phyloP scores from a whole-genome alignment of 2,113 vertebrate genomes.

The Rafetus swinhoei region DNA sequence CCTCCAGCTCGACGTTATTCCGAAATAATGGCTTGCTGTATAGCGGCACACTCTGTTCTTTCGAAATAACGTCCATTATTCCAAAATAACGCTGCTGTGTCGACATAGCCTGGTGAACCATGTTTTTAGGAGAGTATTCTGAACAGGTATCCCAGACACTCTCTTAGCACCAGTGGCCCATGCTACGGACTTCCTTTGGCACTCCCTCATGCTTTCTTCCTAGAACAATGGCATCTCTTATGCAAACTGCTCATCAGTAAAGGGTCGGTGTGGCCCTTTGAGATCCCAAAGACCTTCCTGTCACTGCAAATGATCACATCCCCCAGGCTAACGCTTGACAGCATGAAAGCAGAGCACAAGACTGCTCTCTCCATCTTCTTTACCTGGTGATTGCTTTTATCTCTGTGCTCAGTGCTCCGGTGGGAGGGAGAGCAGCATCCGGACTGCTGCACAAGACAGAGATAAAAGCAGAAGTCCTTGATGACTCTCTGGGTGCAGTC shows the following conservation, averaged over 20 bases:
- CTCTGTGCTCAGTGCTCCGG: too few relatives aligned
- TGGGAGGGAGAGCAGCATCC: background rate
- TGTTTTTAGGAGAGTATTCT: background rate
- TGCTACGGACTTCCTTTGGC: background rate
- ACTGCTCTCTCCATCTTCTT: too few relatives aligned
- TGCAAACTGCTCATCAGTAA: background rate
- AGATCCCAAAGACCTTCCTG: background rate
- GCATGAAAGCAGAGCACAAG: background rate
- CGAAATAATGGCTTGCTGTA: too few relatives aligned
- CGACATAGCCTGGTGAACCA: background rate
- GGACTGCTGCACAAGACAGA: background rate
- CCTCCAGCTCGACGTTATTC: too few relatives aligned
- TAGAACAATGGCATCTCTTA: rapidly evolving
- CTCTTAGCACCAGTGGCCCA: background rate
- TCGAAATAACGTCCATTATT: too few relatives aligned
- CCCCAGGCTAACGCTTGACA: background rate
- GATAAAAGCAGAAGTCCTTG: background rate
- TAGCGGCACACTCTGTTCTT: too few relatives aligned
- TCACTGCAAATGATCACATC: rapidly evolving
- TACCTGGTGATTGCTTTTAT: too few relatives aligned
- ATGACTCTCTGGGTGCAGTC: rapidly evolving
- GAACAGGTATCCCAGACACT: background rate
- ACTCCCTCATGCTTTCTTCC: background rate
- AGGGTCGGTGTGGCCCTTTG: background rate
- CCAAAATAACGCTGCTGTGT: too few relatives aligned